A percentile compares a stretch with the other conserved stretches of the same genome.
phyloP scores from a whole-genome alignment of 2,113 vertebrate species.

The Stegostoma tigrinum region DNA sequence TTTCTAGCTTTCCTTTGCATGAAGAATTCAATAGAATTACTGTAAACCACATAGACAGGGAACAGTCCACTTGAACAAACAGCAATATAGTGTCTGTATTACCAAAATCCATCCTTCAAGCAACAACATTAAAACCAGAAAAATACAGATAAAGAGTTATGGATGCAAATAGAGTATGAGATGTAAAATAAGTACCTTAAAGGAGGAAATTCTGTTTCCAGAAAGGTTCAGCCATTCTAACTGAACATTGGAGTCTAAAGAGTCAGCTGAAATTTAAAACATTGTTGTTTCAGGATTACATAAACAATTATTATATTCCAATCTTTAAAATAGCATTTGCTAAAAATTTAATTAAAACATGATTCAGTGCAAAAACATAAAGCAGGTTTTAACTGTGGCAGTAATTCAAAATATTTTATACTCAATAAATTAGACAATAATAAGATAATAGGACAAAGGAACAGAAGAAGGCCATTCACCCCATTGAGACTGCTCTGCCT shows the following conservation, averaged over 20 bases:
- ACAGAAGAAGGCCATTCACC: too few species aligned
- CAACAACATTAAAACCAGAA: conserved; percentile 38
- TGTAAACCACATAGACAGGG: not conserved
- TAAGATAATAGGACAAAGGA: too few species aligned
- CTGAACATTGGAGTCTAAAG: conserved; percentile 64
- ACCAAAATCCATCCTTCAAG: conserved; percentile 4
- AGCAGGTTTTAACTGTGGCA: not conserved
- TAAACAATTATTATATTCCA: not conserved
- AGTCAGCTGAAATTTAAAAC: conserved; percentile 55
- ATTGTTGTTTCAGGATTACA: not conserved
- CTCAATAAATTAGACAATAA: not conserved
- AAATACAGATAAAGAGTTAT: not conserved
- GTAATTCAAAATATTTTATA: not conserved
- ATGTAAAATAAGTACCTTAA: conserved; percentile 64
- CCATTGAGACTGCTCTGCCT: too few species aligned
- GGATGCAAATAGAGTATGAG: not conserved
- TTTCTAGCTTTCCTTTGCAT: not conserved
- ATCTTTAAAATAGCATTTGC: not conserved
- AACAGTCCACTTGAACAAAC: not conserved
- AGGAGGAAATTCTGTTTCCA: conserved; percentile 77
- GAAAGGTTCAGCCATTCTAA: conserved; percentile 77
- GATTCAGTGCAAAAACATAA: not conserved
- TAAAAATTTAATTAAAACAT: not conserved
- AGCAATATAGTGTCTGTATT: not conserved
- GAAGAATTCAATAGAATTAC: not conserved